Evolutionary conservation across 1,140 invertebrate genomes (phyloP), one percentile per base, ranked within the genome.

Genomic region (Atta cephalotes): DNA sequence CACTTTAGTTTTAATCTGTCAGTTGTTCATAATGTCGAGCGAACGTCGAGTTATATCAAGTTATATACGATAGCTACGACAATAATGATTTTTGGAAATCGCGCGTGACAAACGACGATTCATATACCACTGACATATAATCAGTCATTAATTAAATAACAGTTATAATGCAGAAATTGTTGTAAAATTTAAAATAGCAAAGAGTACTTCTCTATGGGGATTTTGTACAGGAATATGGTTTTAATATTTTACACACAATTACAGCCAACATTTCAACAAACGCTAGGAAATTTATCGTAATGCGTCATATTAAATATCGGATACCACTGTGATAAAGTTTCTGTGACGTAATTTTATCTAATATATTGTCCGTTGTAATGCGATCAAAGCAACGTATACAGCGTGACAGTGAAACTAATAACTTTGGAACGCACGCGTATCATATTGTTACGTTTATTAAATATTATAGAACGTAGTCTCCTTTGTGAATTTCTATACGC

Each of bases 1-100:
- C 72, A 90, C 91, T 93, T 89, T 87, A 90, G 66, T 85, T 92
- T 91, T 90, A 90, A 93, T 93, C 89, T 88, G 76, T 63, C 87
- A 85, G 91, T 92, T 85, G 89, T 89, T 77, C 81, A 77, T 51
- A 45, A 58, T 7, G 53, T n/a, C 80, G 70, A 6, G 25, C 66
- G n/a, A 84, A 76, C 49, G 80, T 84, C 80, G 14, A 74, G 51
- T 63, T 49, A 49, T 35, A 76, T 76, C 51, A 84, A 84, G 58
- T 45, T 21, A 62, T 25, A 9, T 62, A 62, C 25, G 25, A 25
- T 25, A 25, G 25, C 25, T 25, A 25, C 60, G 80, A 84, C 56
- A 18, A 53, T 5, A 56, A 62, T 58, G 70, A 84, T 76, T 84
- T 84, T 84, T 84, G 39, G 70, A 84, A 76, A 76, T 76, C 39